These are phyloP conservation scores for Lepus europaeus DNA, from an alignment of 2,113 vertebrate genomes.

Conservation along the genomic window DNA sequence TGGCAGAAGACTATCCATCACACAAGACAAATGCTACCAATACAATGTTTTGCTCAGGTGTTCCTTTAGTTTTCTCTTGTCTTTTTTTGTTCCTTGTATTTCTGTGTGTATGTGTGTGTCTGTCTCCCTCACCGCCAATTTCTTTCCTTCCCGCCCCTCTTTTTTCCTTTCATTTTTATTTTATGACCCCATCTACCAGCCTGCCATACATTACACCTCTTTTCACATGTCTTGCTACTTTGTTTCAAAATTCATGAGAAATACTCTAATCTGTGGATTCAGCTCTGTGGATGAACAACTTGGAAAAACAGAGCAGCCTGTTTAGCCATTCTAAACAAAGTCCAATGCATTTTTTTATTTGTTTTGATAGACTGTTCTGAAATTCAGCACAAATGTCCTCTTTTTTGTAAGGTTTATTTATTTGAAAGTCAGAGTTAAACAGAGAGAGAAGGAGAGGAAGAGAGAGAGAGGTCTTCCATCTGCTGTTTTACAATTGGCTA, in stretches of 20 bases:
- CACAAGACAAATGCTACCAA: neutral
- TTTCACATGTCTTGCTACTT: neutral
- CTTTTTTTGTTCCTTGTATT: too few species aligned
- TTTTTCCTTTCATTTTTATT: neutral
- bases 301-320: neutral
- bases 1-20: neutral
- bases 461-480: too few species aligned
- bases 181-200: neutral
- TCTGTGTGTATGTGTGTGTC: fast-evolving
- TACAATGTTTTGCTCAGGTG: neutral
- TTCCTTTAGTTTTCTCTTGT: neutral
- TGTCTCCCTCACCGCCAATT: neutral
- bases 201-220: neutral
- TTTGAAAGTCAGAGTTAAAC: too few species aligned
- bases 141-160: fast-evolving
- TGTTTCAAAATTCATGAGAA: neutral
- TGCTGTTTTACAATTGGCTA: too few species aligned
- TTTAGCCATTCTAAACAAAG: neutral
- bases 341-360: neutral
- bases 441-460: too few species aligned
- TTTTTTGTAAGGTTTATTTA: too few species aligned
- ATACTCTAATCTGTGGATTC: neutral
- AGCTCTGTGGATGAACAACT: neutral
- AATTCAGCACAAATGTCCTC: neutral
- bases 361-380: neutral